Evolutionary conservation across 2,797 vertebrate genomes (phyloP), one percentile per base, ranked within the genome.

Genomic region (Rhodeus uyekii): DNA sequence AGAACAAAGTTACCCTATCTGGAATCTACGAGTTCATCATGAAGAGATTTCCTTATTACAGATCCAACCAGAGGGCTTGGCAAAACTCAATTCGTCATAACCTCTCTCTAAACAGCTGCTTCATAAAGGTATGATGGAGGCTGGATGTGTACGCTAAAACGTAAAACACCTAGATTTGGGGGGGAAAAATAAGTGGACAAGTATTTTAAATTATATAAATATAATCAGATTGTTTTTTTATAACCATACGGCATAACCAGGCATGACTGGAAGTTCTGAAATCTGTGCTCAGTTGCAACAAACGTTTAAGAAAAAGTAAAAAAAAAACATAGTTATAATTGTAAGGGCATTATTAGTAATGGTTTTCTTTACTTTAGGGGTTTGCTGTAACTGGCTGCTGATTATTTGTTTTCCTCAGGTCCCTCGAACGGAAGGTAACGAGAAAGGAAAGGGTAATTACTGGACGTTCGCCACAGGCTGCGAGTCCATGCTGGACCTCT

Each of bases 1-100:
- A 96, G 72, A 96, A 96, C 92, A 94, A 96, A 86, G 96, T 98
- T 85, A 99, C 98, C 36, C 94, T 99, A 86, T 97, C 98, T 0
- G 98, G 98, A 86, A 99, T 99, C 93, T 99, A 99, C 77, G 98
- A 99, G 92, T 99, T 98, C 93, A 99, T 99, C 94, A 97, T 96
- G 96, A 96, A 95, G 92, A 93, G 95, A 82, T 99, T 99, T 90
- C 98, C 98, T 5, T 99, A 98, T 88, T 99, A 99, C 92, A 95
- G 98, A 83, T 97, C 97, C 82, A 99, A 99, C 93, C 97, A 98
- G 93, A 95, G 97, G 88, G 98, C 98, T 85, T 99, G 98, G 98
- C 98, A 99, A 92, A 99, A 99, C 94, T 99, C 98, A 90, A 98
- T 99, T 87, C 93, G 98, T 78, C 98, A 99, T 93, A 99, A 99